Conservation (phyloP, 2,113 vertebrate genomes). For the Alectura lathami region DNA sequence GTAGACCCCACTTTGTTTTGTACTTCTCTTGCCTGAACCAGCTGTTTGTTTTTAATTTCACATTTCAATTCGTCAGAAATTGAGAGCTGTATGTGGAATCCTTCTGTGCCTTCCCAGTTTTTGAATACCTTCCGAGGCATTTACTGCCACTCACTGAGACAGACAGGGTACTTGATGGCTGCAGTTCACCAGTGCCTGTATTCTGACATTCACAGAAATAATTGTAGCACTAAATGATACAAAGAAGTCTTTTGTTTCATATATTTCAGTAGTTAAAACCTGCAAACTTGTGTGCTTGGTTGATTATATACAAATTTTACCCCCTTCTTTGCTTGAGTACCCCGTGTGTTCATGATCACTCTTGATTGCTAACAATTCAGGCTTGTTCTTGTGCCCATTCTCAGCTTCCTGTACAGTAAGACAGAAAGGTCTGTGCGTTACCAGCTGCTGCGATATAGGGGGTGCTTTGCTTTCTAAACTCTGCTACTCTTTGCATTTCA, state of each 20-base stretch:
- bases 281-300: background rate
- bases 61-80: background rate
- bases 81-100: background rate
- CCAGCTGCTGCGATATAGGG: background rate
- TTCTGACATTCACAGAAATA: background rate
- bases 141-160: background rate
- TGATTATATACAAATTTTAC: background rate
- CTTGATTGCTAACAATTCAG: background rate
- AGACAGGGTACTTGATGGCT: background rate
- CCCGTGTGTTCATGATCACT: background rate
- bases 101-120: background rate
- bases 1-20: background rate
- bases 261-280: background rate
- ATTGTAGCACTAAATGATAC: background rate
- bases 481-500: background rate
- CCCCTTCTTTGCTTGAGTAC: background rate
- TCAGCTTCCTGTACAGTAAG: background rate
- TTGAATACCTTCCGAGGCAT: background rate
- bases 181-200: background rate
- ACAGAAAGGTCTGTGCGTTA: background rate
- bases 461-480: background rate
- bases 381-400: background rate
- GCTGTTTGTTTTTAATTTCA: background rate
- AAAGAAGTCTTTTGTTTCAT: background rate
- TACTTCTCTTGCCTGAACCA: background rate